phyloP scores from a whole-genome alignment of 2,797 vertebrate genomes.

The Pangasius sanitwongsei region DNA sequence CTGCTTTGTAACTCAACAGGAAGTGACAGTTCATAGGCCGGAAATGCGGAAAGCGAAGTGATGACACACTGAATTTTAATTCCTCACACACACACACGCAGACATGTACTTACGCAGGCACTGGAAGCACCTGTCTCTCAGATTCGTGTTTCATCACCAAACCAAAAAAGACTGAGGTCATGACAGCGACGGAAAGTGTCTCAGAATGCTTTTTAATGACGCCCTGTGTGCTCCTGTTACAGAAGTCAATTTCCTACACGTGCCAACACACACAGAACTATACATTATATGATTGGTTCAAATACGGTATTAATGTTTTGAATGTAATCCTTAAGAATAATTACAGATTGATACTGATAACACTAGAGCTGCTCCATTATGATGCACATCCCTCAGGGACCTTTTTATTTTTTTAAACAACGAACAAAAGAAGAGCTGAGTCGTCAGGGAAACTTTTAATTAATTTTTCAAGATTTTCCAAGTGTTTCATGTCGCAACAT shows the following conservation, averaged over 20 bases:
- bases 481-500: neutral
- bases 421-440: neutral
- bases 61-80: constrained; percentile 47
- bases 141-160: constrained; percentile 12
- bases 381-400: neutral
- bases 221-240: constrained; percentile 19
- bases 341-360: constrained; percentile 24
- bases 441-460: constrained; percentile 24
- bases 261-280: neutral
- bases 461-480: neutral
- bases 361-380: neutral
- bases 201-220: constrained; percentile 17
- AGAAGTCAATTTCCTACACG: neutral
- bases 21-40: constrained; percentile 27
- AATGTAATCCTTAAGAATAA: constrained; percentile 26
- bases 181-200: constrained; percentile 21
- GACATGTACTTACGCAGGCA: neutral
- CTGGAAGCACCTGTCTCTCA: constrained; percentile 17
- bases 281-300: neutral
- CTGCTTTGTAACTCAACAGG: constrained; percentile 21
- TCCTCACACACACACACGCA: neutral
- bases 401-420: neutral
- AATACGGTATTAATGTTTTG: neutral
- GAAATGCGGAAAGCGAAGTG: constrained; percentile 47
- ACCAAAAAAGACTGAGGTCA: constrained; percentile 1